phyloP scores from a whole-genome alignment of 37 sponge, comb jelly and placozoan genomes.

The Chondrilla cf. caribensis region DNA sequence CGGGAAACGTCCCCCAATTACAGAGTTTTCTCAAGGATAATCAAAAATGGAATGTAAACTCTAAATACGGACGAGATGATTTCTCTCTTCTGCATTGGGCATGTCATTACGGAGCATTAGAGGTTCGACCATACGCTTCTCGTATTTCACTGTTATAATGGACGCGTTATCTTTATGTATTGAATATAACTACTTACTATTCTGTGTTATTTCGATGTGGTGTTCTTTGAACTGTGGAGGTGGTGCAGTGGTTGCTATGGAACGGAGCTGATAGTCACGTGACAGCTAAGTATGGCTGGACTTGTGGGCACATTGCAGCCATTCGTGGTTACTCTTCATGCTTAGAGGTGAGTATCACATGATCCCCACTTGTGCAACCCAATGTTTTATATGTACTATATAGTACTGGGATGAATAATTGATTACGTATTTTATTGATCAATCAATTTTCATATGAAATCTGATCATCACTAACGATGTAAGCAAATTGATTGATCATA shows the following conservation, averaged over 20 bases:
- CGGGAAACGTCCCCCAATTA: constrained; percentile 26
- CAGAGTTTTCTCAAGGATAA: constrained; percentile 2
- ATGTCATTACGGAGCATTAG: constrained; percentile 50
- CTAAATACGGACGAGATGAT: constrained; percentile 34
- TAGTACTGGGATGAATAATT: too few species aligned
- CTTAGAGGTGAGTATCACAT: constrained; percentile 46
- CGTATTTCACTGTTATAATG: neutral
- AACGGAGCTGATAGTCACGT: constrained; percentile 30
- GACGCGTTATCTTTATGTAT: too few species aligned
- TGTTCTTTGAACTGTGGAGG: constrained; percentile 18
- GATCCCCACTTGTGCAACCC: too few species aligned
- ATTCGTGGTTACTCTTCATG: constrained; percentile 57
- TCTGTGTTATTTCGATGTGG: neutral
- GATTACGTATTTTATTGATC: too few species aligned
- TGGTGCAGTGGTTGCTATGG: constrained; percentile 57
- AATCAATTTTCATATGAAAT: too few species aligned
- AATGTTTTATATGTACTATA: too few species aligned
- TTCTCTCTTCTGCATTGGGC: constrained; percentile 63
- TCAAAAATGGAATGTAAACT: constrained; percentile 19
- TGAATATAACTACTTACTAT: too few species aligned
- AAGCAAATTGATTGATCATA: too few species aligned
- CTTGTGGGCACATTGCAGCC: constrained; percentile 63
- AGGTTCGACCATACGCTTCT: constrained; percentile 9
- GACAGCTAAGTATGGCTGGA: constrained; percentile 54
- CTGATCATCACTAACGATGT: too few species aligned